Percentiles rank a stretch among this genome's conserved stretches.
These are phyloP conservation scores for Frankliniella intonsa DNA, from an alignment of 2,888 invertebrate species.

Conservation along the genomic window DNA sequence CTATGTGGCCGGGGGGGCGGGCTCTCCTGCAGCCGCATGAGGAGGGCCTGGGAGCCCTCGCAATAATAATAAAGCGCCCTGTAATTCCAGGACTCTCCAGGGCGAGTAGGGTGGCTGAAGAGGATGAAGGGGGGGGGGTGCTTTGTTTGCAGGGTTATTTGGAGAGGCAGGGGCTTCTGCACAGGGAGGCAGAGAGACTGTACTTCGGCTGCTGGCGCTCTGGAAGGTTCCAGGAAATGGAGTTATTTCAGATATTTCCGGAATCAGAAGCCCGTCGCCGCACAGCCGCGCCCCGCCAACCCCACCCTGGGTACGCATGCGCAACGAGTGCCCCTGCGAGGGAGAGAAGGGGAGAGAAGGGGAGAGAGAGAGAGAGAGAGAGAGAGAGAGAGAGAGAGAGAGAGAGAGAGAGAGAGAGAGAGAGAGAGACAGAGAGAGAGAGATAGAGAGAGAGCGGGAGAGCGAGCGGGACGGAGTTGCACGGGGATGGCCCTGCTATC, in stretches of 20 bases:
- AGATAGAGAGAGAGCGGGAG: not conserved
- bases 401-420: slow-evolving; percentile 1
- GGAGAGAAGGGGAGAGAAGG: not conserved
- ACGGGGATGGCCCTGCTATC: not conserved
- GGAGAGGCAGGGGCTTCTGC: too few species aligned
- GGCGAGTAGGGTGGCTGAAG: not conserved
- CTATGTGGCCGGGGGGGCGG: too few species aligned
- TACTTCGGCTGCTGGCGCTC: too few species aligned
- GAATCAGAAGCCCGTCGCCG: slow-evolving; percentile 36
- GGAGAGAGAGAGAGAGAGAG: not conserved
- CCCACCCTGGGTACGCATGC: not conserved
- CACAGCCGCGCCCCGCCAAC: not conserved
- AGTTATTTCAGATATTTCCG: slow-evolving; percentile 41
- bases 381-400: not conserved
- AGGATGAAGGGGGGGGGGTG: not conserved
- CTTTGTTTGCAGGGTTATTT: not conserved
- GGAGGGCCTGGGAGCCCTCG: too few species aligned
- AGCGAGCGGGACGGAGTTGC: not conserved
- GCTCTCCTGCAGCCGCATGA: too few species aligned
- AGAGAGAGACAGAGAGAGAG: not conserved
- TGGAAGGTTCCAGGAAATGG: slow-evolving; percentile 37
- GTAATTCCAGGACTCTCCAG: slow-evolving; percentile 39
- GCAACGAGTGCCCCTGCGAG: not conserved
- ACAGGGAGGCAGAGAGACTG: not conserved
- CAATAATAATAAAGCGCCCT: slow-evolving; percentile 41